A percentile compares a stretch with the other conserved stretches of the same genome.
These are phyloP conservation scores for Synchiropus splendidus DNA, from an alignment of 2,113 vertebrate species.

Conservation along the genomic window DNA sequence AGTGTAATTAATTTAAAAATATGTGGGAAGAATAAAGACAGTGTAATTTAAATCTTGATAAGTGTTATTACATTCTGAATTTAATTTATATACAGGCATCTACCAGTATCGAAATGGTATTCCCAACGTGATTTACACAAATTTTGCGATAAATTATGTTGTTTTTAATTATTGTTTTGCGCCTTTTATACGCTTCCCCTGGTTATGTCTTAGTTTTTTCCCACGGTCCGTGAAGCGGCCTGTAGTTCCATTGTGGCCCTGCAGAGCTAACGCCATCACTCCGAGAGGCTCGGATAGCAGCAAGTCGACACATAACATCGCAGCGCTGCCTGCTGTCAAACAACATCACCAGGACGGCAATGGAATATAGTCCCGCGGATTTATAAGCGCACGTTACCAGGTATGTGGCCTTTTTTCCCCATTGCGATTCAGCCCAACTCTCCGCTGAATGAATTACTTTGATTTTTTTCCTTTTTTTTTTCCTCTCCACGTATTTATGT, in stretches of 20 bases:
- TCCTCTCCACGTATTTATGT: not conserved
- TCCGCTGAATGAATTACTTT: conserved; percentile 11
- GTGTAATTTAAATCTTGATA: no score
- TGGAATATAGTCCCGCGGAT: conserved; percentile 28
- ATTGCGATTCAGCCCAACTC: not conserved
- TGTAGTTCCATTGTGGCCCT: conserved; percentile 39
- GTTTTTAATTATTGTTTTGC: not conserved
- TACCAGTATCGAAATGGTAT: no score
- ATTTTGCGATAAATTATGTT: no score
- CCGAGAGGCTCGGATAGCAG: conserved; percentile 22
- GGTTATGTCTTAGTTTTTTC: not conserved
- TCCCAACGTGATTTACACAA: no score
- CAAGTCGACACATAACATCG: conserved; percentile 13
- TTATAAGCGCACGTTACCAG: conserved; percentile 23
- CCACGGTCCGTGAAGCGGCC: conserved; percentile 29
- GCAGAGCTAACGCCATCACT: conserved; percentile 58
- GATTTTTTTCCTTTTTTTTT: conserved; percentile 13
- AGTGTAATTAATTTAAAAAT: not conserved
- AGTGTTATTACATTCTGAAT: no score
- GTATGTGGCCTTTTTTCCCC: conserved; percentile 25
- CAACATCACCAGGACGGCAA: conserved; percentile 5
- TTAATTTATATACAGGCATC: no score
- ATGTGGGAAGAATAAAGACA: not conserved
- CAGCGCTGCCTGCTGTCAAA: conserved; percentile 2
- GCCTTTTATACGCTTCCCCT: not conserved